These are phyloP conservation scores for Tenrec ecaudatus DNA, from an alignment of 2,113 vertebrate genomes.

Conservation along the genomic window DNA sequence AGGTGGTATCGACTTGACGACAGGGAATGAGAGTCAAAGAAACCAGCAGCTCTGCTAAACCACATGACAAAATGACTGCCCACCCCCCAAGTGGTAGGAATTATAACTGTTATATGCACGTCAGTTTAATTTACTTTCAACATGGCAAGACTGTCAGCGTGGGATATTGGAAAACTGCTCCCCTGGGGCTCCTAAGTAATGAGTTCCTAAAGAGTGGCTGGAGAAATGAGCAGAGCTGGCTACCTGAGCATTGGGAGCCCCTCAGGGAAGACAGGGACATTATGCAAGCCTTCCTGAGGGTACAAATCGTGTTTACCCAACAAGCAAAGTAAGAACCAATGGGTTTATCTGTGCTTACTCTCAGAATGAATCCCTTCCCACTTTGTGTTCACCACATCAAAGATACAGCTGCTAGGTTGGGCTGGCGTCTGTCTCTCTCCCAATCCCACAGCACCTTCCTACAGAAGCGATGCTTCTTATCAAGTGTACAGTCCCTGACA, in stretches of 20 bases:
- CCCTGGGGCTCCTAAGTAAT: slow-evolving; percentile 20
- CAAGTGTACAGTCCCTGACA: background rate
- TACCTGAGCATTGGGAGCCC: background rate
- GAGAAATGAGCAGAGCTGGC: background rate
- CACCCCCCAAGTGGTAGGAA: background rate
- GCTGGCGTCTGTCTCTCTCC: background rate
- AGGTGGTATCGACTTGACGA: too few relatives aligned
- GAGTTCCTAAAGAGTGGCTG: background rate
- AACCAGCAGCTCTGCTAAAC: slow-evolving; percentile 24
- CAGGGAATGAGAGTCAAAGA: background rate
- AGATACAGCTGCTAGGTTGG: background rate
- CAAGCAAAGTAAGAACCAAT: too few relatives aligned
- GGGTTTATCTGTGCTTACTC: too few relatives aligned
- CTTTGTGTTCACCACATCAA: background rate
- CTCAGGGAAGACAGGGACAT: background rate
- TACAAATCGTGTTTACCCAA: background rate
- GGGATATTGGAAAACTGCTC: slow-evolving; percentile 29
- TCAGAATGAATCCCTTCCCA: too few relatives aligned
- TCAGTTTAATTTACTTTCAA: slow-evolving; percentile 39
- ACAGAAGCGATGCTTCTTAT: background rate
- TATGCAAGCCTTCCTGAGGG: background rate
- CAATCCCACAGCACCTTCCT: background rate
- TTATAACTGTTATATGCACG: slow-evolving; percentile 47
- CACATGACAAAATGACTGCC: background rate
- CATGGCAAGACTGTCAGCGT: background rate